A percentile compares a stretch with the other conserved stretches of the same genome.
These are phyloP conservation scores for Cheumatopsyche charites DNA, from an alignment of 1,140 invertebrate species.

Conservation along the genomic window DNA sequence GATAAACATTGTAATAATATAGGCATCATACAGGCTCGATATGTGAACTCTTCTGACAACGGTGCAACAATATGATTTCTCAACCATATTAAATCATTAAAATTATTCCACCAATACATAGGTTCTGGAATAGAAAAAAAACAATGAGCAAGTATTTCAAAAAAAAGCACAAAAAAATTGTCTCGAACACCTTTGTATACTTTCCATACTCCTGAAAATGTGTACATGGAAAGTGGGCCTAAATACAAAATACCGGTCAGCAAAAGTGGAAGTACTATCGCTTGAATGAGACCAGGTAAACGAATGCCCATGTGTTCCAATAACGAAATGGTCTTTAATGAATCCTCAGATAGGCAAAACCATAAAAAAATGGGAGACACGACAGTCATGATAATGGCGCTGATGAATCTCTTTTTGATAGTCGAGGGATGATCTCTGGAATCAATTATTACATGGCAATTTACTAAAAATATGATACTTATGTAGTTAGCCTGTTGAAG, in stretches of 20 bases:
- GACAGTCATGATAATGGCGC: conserved; percentile 80
- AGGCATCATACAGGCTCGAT: conserved; percentile 93
- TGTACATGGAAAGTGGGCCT: conserved; percentile 79
- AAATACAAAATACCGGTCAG: conserved; percentile 86
- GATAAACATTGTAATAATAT: conserved; percentile 82
- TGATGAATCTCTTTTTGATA: conserved; percentile 86
- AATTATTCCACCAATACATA: conserved; percentile 74
- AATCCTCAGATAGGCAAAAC: conserved; percentile 67
- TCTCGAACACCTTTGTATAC: conserved; percentile 69
- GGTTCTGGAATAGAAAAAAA: conserved; percentile 64
- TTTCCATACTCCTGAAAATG: conserved; percentile 70
- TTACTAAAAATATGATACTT: no score
- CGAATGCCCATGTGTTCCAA: conserved; percentile 79
- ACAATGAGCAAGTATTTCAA: conserved; percentile 17
- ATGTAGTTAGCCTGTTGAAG: no score
- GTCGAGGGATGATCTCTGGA: conserved; percentile 84
- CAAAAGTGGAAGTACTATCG: conserved; percentile 75
- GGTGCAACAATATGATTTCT: conserved; percentile 91
- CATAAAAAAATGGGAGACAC: conserved; percentile 79
- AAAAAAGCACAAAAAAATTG: no score
- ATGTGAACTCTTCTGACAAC: conserved; percentile 93
- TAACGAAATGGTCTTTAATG: conserved; percentile 67
- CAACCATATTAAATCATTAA: conserved; percentile 82
- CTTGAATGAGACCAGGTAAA: conserved; percentile 73
- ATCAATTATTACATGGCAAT: conserved; percentile 12